Percentiles rank a stretch among this genome's conserved stretches.
Conservation (phyloP, 2,113 vertebrate genomes). For the Dinomys branickii region DNA sequence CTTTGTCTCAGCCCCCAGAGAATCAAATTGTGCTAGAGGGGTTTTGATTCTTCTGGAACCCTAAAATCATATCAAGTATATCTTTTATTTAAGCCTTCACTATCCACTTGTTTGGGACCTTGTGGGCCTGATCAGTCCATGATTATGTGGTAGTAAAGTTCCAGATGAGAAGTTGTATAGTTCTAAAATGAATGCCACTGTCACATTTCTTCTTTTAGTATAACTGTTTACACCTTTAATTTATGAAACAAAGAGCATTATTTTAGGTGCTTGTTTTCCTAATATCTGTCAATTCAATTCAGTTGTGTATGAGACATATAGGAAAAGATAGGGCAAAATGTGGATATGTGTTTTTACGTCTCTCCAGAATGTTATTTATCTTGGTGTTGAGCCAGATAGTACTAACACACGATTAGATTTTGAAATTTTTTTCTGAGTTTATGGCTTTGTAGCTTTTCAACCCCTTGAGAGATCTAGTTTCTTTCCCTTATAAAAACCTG, state of each 20-base stretch:
- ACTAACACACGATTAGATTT: neutral
- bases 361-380: neutral
- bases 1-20: no score
- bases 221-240: neutral
- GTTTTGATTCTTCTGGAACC: no score
- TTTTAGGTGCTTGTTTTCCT: neutral
- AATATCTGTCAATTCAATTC: neutral
- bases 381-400: neutral
- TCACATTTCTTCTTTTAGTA: neutral
- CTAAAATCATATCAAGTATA: no score
- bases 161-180: neutral
- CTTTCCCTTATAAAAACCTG: neutral
- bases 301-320: neutral
- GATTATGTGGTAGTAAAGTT: neutral
- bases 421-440: constrained; percentile 40
- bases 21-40: no score
- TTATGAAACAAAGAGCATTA: neutral
- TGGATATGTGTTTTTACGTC: neutral
- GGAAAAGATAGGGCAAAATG: neutral
- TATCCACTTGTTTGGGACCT: no score
- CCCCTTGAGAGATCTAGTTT: neutral
- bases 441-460: neutral
- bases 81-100: no score
- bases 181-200: neutral
- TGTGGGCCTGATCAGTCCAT: no score